phyloP scores from a whole-genome alignment of 2,797 vertebrate species.

The Anguilla anguilla region DNA sequence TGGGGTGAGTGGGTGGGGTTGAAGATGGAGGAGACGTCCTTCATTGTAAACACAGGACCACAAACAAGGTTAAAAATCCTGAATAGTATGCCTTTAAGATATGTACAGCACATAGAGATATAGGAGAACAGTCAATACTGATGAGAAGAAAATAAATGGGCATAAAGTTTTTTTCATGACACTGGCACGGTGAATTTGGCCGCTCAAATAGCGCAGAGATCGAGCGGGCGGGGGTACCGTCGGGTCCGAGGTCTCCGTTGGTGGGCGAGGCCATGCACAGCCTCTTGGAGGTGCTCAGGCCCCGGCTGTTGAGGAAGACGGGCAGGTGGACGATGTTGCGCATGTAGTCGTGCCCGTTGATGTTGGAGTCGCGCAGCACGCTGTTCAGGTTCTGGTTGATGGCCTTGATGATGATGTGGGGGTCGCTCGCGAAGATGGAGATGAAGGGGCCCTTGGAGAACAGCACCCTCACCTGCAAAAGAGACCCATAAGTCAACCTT shows the following conservation, averaged over 20 bases:
- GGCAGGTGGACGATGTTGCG: slow-evolving; percentile 94
- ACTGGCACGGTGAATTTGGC: background rate
- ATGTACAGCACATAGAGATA: background rate
- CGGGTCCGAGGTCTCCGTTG: slow-evolving; percentile 84
- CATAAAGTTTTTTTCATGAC: background rate
- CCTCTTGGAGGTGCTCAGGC: slow-evolving; percentile 85
- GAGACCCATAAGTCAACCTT: background rate
- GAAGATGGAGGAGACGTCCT: no score
- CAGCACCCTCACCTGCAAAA: slow-evolving; percentile 86
- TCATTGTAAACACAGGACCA: no score
- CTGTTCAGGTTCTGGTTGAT: slow-evolving; percentile 98
- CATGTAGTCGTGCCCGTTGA: slow-evolving; percentile 98
- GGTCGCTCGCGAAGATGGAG: slow-evolving; percentile 96
- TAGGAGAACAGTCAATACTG: background rate
- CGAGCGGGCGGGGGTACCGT: slow-evolving; percentile 70
- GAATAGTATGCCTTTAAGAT: background rate
- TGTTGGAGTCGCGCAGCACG: slow-evolving; percentile 93
- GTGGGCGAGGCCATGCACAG: slow-evolving; percentile 78
- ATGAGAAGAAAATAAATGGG: background rate
- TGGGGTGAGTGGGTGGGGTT: no score
- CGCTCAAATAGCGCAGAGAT: background rate
- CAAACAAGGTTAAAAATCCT: no score
- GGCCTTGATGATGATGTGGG: slow-evolving; percentile 97
- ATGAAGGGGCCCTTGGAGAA: slow-evolving; percentile 98
- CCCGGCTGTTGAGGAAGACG: slow-evolving; percentile 93